These are phyloP conservation scores for Heliopora coerulea DNA, from an alignment of 92 coral and sea anemone genomes.

Conservation along the genomic window DNA sequence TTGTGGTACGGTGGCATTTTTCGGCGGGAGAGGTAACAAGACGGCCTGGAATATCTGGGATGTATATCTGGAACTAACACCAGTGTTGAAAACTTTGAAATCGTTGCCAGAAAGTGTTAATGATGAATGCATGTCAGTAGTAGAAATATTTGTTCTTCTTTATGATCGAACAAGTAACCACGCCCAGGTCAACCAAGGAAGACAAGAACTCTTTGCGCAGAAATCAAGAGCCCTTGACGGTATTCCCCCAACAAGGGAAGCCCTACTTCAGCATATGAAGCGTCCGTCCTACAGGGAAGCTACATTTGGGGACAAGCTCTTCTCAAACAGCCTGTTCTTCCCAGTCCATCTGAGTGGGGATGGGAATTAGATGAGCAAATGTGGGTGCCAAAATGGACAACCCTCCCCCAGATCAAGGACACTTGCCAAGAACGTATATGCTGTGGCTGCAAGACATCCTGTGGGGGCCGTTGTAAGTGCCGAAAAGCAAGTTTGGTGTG, in stretches of 20 bases:
- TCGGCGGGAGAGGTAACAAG: constrained; percentile 57
- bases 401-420: constrained; percentile 58
- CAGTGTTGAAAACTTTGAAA: constrained; percentile 35
- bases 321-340: constrained; percentile 48
- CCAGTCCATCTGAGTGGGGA: constrained; percentile 61
- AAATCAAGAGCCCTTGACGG: constrained; percentile 46
- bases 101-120: constrained; percentile 43
- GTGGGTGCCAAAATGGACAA: constrained; percentile 61
- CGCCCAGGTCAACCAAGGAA: constrained; percentile 40
- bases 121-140: constrained; percentile 22
- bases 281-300: constrained; percentile 57
- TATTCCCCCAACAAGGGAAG: constrained; percentile 56
- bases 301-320: constrained; percentile 60
- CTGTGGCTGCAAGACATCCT: constrained; percentile 57
- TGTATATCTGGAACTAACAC: constrained; percentile 43
- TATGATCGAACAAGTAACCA: constrained; percentile 47
- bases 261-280: constrained; percentile 41
- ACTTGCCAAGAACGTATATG: too few species aligned
- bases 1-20: constrained; percentile 52
- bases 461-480: constrained; percentile 68
- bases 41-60: constrained; percentile 54
- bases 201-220: constrained; percentile 46
- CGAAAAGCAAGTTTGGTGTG: too few species aligned
- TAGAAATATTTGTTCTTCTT: constrained; percentile 44
- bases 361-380: constrained; percentile 39